These are phyloP conservation scores for Microcebus tavaratra DNA, from an alignment of 2,113 vertebrate species.

Conservation along the genomic window DNA sequence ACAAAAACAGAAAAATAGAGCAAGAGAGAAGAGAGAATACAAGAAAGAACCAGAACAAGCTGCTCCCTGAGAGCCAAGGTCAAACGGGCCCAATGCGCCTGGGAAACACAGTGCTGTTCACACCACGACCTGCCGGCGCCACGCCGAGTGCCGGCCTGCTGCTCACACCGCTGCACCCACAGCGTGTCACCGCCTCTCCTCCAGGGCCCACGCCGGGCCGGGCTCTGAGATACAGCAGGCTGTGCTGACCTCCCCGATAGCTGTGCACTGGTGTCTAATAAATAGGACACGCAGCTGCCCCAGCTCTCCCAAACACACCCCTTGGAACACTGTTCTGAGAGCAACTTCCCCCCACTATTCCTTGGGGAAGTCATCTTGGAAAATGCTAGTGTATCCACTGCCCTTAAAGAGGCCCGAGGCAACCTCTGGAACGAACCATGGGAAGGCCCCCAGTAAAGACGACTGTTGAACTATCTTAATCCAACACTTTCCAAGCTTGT, in stretches of 20 bases:
- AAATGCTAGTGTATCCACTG: accelerated
- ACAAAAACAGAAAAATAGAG: no score
- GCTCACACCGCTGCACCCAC: neutral
- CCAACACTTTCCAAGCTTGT: neutral
- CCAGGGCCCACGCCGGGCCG: neutral
- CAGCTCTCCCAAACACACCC: neutral
- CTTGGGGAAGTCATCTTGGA: neutral
- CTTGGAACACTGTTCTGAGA: neutral
- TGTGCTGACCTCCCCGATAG: no score
- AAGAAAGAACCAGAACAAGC: accelerated
- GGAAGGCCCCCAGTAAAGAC: neutral
- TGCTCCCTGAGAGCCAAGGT: no score
- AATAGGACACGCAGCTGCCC: neutral
- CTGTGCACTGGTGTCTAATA: accelerated
- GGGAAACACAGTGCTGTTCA: accelerated
- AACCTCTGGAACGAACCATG: accelerated
- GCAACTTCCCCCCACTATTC: neutral
- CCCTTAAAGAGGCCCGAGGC: neutral
- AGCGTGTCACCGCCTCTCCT: neutral
- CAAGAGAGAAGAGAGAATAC: accelerated
- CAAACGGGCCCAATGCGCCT: neutral
- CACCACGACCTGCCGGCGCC: neutral
- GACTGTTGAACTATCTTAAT: accelerated
- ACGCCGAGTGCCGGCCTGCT: no score
- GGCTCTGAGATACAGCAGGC: neutral